These are phyloP conservation scores for Leptocoma aspasia DNA, from an alignment of 2,113 vertebrate species.

Conservation along the genomic window DNA sequence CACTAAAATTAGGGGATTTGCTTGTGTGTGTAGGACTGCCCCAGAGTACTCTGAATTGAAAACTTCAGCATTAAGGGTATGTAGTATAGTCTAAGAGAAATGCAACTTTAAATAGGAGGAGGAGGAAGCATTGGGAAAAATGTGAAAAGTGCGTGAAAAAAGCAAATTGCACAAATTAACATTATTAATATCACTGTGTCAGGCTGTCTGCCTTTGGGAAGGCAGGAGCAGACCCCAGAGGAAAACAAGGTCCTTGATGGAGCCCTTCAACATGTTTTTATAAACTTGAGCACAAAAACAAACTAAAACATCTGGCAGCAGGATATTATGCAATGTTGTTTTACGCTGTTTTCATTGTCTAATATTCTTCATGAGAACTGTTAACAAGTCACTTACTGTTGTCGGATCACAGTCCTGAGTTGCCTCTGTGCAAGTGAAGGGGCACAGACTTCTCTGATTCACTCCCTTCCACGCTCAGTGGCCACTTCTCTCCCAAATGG, in stretches of 20 bases:
- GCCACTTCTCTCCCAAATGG: neutral
- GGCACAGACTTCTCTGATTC: neutral
- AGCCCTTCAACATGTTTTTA: slow-evolving; percentile 20
- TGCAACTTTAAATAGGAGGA: neutral
- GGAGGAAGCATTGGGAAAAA: neutral
- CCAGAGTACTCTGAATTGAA: neutral
- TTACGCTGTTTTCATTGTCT: slow-evolving; percentile 24
- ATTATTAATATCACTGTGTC: neutral
- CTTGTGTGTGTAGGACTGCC: neutral
- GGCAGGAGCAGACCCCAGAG: neutral
- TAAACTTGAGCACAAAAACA: slow-evolving; percentile 36
- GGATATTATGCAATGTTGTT: slow-evolving; percentile 41
- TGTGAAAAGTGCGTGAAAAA: neutral
- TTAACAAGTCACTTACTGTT: neutral
- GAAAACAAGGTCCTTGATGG: neutral
- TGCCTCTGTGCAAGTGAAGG: neutral
- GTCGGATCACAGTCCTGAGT: neutral
- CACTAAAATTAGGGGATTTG: slow-evolving; percentile 1
- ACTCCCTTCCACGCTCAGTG: neutral
- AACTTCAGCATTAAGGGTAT: neutral
- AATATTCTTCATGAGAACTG: neutral
- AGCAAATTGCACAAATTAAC: neutral
- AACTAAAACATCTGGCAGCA: slow-evolving; percentile 42
- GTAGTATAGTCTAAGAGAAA: neutral
- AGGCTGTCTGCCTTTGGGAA: neutral